Conservation (phyloP, 2,797 vertebrate species). For the Gouania willdenowi region DNA sequence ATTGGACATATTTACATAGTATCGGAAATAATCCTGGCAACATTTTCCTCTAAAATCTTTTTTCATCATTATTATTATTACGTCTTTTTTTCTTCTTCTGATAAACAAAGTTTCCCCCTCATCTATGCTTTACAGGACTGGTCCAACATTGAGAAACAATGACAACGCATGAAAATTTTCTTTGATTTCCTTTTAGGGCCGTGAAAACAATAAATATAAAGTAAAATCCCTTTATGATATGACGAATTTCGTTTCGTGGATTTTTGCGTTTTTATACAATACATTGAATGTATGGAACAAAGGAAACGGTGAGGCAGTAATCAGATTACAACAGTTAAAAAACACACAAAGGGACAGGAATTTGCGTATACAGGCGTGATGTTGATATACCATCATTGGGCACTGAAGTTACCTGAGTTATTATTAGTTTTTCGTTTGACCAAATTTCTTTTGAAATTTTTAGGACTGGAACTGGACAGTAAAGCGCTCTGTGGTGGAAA, state of each 20-base stretch:
- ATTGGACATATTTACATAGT: slow-evolving; percentile 97
- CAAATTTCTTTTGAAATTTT: slow-evolving; percentile 67
- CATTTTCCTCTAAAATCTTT: slow-evolving; percentile 84
- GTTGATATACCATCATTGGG: slow-evolving; percentile 69
- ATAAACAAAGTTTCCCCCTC: slow-evolving; percentile 65
- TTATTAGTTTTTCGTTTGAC: slow-evolving; percentile 70
- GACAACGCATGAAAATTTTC: slow-evolving; percentile 63
- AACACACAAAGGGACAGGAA: slow-evolving; percentile 29
- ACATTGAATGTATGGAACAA: slow-evolving; percentile 53
- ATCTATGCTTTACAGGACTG: slow-evolving; percentile 65
- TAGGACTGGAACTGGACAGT: slow-evolving; percentile 49
- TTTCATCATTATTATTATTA: slow-evolving; percentile 59
- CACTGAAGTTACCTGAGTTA: slow-evolving; percentile 83
- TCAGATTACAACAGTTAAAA: slow-evolving; percentile 31
- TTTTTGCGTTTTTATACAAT: slow-evolving; percentile 62
- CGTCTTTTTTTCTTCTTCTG: too few relatives aligned
- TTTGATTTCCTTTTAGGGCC: slow-evolving; percentile 59
- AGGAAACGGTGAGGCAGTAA: slow-evolving; percentile 27
- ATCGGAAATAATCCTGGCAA: slow-evolving; percentile 83
- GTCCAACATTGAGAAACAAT: slow-evolving; percentile 70
- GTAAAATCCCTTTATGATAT: slow-evolving; percentile 57
- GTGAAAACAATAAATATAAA: slow-evolving; percentile 70
- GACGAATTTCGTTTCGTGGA: slow-evolving; percentile 47
- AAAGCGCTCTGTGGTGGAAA: slow-evolving; percentile 53
- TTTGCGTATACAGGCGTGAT: slow-evolving; percentile 65